phyloP scores from a whole-genome alignment of 2,888 invertebrate species.

The Metellina segmentata region DNA sequence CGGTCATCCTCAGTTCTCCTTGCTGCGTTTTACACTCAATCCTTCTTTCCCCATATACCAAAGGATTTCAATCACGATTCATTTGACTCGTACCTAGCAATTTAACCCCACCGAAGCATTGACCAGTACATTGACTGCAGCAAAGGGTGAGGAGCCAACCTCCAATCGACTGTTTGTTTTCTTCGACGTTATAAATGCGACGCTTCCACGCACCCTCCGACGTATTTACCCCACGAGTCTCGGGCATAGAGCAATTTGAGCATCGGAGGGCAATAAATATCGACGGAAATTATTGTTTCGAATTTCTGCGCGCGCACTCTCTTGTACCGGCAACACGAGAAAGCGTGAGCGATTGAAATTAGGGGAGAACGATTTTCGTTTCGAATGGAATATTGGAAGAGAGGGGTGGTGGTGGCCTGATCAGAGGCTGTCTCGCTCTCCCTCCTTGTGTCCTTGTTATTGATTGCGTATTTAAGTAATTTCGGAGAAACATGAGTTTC shows the following conservation, averaged over 20 bases:
- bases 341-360: conserved; percentile 21
- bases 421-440: conserved; percentile 6
- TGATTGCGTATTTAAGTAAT: conserved; percentile 58
- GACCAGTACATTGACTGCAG: too few relatives aligned
- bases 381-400: not conserved
- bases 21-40: too few relatives aligned
- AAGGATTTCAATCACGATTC: not conserved
- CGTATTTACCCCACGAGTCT: not conserved
- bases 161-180: conserved; percentile 46
- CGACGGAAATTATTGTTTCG: conserved; percentile 69
- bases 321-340: not conserved
- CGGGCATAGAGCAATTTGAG: conserved; percentile 31
- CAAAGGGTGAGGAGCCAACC: not conserved
- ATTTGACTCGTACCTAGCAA: too few relatives aligned
- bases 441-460: conserved; percentile 24
- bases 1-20: too few relatives aligned
- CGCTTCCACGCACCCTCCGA: not conserved
- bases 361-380: conserved; percentile 36
- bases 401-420: not conserved
- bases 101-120: too few relatives aligned
- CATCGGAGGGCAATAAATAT: not conserved
- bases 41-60: too few relatives aligned
- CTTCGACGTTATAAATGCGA: conserved; percentile 48
- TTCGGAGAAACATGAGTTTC: conserved; percentile 42
- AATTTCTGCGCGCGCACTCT: conserved; percentile 13